Conservation (phyloP, 2,888 invertebrate genomes). For the Agelastica alni region DNA sequence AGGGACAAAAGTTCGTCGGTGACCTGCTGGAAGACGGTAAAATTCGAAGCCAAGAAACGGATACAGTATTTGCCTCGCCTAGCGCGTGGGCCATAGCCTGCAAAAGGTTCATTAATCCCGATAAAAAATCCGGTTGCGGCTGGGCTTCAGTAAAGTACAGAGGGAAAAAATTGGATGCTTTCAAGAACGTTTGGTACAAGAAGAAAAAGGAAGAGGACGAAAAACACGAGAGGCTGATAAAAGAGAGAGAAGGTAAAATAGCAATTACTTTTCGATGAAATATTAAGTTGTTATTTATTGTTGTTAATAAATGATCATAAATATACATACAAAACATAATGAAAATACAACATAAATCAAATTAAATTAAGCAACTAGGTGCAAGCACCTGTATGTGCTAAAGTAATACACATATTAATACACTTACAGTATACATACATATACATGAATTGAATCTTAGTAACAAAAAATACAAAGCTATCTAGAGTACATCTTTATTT, state of each 20-base stretch:
- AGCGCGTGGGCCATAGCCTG: constrained; percentile 94
- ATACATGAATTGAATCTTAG: too few relatives aligned
- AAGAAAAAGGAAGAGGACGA: constrained; percentile 59
- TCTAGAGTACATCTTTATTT: too few relatives aligned
- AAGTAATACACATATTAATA: too few relatives aligned
- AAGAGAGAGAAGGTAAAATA: constrained; percentile 42
- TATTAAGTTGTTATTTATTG: too few relatives aligned
- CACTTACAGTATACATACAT: too few relatives aligned
- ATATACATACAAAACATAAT: too few relatives aligned
- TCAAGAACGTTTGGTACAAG: constrained; percentile 83
- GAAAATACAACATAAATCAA: too few relatives aligned
- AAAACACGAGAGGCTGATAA: constrained; percentile 37
- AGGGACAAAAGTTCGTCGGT: constrained; percentile 89
- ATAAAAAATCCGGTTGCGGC: constrained; percentile 90
- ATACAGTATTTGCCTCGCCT: constrained; percentile 84
- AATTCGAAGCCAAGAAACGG: constrained; percentile 86
- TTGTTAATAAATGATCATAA: too few relatives aligned
- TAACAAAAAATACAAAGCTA: too few relatives aligned
- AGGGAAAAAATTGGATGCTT: constrained; percentile 85
- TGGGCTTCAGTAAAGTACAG: constrained; percentile 91
- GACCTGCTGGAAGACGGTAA: constrained; percentile 85
- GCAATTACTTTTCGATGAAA: not conserved
- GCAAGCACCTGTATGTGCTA: too few relatives aligned
- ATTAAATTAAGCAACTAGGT: too few relatives aligned
- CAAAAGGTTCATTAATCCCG: constrained; percentile 87